These are phyloP conservation scores for Chloroceryle aenea DNA, from an alignment of 2,113 vertebrate genomes.

Conservation along the genomic window DNA sequence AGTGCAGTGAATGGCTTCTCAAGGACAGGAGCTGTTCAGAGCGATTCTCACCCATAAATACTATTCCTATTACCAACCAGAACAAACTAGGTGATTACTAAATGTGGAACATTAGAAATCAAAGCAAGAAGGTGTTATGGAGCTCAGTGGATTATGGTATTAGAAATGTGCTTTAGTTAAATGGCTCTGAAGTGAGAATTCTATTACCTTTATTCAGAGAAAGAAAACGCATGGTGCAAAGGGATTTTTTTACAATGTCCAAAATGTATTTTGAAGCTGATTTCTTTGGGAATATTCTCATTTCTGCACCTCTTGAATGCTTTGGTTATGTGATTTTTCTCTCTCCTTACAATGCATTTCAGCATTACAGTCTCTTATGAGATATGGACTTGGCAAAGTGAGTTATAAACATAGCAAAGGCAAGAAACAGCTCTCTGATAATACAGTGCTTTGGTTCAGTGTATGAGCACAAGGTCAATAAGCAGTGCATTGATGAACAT, in stretches of 20 bases:
- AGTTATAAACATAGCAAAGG: not conserved
- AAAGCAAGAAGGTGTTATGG: slow-evolving; percentile 13
- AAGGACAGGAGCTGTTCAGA: slow-evolving; percentile 32
- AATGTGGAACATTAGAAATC: slow-evolving; percentile 40
- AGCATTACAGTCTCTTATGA: not conserved
- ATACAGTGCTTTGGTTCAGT: not conserved
- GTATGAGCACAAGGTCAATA: not conserved
- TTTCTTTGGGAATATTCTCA: not conserved
- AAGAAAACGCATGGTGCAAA: not conserved
- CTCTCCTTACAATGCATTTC: not conserved
- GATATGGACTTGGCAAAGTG: not conserved
- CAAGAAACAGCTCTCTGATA: not conserved
- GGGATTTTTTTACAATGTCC: not conserved
- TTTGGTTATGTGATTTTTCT: not conserved
- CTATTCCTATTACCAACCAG: slow-evolving; percentile 23
- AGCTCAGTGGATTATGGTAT: slow-evolving; percentile 34
- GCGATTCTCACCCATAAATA: not conserved
- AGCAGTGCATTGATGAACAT: not conserved
- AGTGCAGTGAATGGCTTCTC: slow-evolving; percentile 17
- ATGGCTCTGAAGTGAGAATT: not conserved
- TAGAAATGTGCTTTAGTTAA: slow-evolving; percentile 23
- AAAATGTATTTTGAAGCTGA: not conserved
- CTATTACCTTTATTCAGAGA: not conserved
- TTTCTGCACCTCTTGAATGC: not conserved
- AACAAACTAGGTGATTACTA: slow-evolving; percentile 6